Evolutionary conservation across 2,888 invertebrate genomes (phyloP), one percentile per base, ranked within the genome.

Genomic region (Cephus spinipes): DNA sequence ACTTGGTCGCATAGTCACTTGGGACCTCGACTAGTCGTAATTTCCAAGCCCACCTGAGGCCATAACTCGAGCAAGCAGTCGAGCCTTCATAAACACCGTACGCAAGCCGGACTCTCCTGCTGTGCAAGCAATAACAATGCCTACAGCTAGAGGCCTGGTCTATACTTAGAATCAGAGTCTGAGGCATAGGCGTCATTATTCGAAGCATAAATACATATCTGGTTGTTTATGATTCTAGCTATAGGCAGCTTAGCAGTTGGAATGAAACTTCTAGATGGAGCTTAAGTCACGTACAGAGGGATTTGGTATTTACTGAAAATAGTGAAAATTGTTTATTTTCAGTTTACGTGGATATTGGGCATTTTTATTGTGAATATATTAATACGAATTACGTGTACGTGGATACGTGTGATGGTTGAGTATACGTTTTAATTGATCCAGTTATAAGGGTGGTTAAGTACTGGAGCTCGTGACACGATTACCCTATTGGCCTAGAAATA

Each of bases 101-200:
- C 78, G 84, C 83, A 81, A 85, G 83, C 82, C 82, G 83, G 85
- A 87, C 85, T 87, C 85, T 82, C 84, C 83, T 84, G 86, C 87
- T 85, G 85, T 86, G 84, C 86, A 84, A 87, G 88, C 89, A 87
- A 89, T 87, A 90, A 90, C 89, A 90, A 90, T 90, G 86, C 88
- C 85, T 84, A 81, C 84, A 86, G 86, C 85, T 82, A 84, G 81
- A 77, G 12, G 31, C 77, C 81, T 55, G 80, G 81, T 82, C 86
- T 88, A 88, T 88, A 89, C 85, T 89, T 89, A 87, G 85, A 55
- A 55, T 55, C 55, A 23, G 23, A 55, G 55, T 55, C 55, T 55
- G 55, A 55, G 55, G 55, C 55, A 55, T 55, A 55, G 55, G 23
- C 55, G 55, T 55, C 55, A 55, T 55, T 55, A 55, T 55, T 55